phyloP scores from a whole-genome alignment of 2,797 vertebrate genomes.

The Hydrocynus forskahlii region DNA sequence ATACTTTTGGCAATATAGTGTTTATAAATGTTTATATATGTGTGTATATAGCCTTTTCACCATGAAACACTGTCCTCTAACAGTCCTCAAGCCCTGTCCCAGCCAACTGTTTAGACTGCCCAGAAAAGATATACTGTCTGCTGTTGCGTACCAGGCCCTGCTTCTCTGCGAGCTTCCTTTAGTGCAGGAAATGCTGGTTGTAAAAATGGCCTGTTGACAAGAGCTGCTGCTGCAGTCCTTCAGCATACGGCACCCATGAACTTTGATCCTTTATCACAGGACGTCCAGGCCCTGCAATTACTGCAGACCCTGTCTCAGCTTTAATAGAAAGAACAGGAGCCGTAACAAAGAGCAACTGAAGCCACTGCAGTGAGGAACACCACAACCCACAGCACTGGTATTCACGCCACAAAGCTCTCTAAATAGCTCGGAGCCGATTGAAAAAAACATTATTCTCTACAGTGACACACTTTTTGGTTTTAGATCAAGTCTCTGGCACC shows the following conservation, averaged over 20 bases:
- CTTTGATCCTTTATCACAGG: slow-evolving; percentile 44
- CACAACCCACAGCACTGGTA: slow-evolving; percentile 33
- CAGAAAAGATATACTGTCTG: slow-evolving; percentile 36
- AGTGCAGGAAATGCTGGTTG: slow-evolving; percentile 52
- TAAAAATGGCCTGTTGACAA: slow-evolving; percentile 54
- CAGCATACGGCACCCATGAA: slow-evolving; percentile 34
- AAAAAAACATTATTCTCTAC: slow-evolving; percentile 14
- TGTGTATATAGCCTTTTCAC: not conserved
- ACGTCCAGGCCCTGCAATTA: slow-evolving; percentile 39
- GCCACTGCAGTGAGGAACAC: slow-evolving; percentile 7
- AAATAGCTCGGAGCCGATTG: slow-evolving; percentile 11
- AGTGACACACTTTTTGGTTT: slow-evolving; percentile 41
- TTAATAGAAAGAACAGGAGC: slow-evolving; percentile 34
- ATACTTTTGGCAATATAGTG: too few relatives aligned
- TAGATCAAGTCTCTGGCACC: slow-evolving; percentile 43
- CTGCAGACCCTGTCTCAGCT: slow-evolving; percentile 12
- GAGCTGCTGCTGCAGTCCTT: slow-evolving; percentile 30
- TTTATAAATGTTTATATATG: too few relatives aligned
- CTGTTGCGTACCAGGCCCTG: slow-evolving; percentile 5
- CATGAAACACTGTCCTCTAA: not conserved
- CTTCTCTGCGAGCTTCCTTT: slow-evolving; percentile 49
- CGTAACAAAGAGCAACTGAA: slow-evolving; percentile 21
- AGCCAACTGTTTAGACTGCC: slow-evolving; percentile 1
- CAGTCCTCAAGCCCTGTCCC: not conserved
- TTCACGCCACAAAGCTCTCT: slow-evolving; percentile 21